Base-by-base conservation (phyloP, 1,140 invertebrate genomes). In the Lithobius niger region DNA sequence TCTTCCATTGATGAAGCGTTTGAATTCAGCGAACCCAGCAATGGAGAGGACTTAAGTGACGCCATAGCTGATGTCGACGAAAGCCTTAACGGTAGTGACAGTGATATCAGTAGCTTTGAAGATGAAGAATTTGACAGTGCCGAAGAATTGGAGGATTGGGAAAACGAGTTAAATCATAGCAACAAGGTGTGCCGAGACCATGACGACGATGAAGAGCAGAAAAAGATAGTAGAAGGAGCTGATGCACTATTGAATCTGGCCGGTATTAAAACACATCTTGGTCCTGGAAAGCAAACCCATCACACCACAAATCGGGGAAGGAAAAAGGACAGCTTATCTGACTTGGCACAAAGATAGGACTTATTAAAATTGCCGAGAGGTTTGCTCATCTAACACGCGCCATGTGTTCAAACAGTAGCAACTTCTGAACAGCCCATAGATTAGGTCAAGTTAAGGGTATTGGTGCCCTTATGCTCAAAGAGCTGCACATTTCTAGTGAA, bases 231-330 rank as follows among this genome's bases (percentile, higher is more conserved):
- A 18, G 84, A 87, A 67, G 85, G 84, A 55, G 83, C 83, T 0
- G 84, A 87, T 61, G 84, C 84, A 0, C 67, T 88, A 42, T 67
- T 88, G 15, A 83, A 85, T 67, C 68, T 85, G 22, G 83, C 82
- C 0, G 81, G 81, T 4, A 77, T 81, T 44, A 27, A 18, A 53
- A 50, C 48, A 15, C 25, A 50, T 27, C 19, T 24, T 4, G 6
- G 24, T 13, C 43, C 43, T 10, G 6, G 6, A 19, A 45, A 19
- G 16, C 10, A 4, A 27, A 10, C 25, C 25, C 25, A 4, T 50
- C 48, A 21, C 21, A 26, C 48, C 13, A 25, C 48, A 45, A 19
- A 10, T 36, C 31, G n/a, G n/a, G 31, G 10, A 45, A 19, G 3
- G 18, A 45, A 45, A 45, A 19, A 45, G 22, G 6, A 19, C 3